Evolutionary conservation across 2,888 invertebrate genomes (phyloP), one percentile per base, ranked within the genome.

Genomic region (Leistus spinibarbis): DNA sequence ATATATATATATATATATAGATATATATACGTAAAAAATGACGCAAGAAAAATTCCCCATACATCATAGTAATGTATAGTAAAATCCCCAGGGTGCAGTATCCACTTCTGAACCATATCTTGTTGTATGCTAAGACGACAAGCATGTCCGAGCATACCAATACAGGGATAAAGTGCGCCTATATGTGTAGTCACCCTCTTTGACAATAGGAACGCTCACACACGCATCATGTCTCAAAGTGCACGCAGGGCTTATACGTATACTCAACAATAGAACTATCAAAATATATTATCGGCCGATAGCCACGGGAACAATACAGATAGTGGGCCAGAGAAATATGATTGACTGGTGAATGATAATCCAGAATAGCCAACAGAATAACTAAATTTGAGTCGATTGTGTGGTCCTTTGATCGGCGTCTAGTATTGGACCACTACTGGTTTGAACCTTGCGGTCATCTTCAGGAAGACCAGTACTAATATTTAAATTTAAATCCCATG

Each of bases 191-290:
- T 60, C 9, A 56, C 19, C 60, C 60, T 17, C 40, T 40, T 40
- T 40, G 40, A 40, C 40, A 40, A 40, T 40, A 40, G 40, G 17
- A 17, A 60, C 60, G 16, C 56, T n/a, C 19, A 13, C 19, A 60
- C 60, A 19, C 60, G n/a, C 5, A 5, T 17, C 16, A 54, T 5
- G 5, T n/a, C n/a, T n/a, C n/a, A 40, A 40, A 40, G 40, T 40
- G 40, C 40, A 40, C 40, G 40, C 40, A 40, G 40, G 10, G 40
- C 40, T 13, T 17, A 40, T n/a, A n/a, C 13, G 19, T 20, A 17
- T 2, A 40, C 19, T 53, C 53, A 24, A 66, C 66, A 66, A 66
- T 66, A 10, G 66, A 66, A 19, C 27, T 66, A 53, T 66, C 66
- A 1, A 66, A 40, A 66, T 66, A 40, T 66, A 66, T 66, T 53